Evolutionary conservation across 2,888 invertebrate species (phyloP).

Genomic region (Tortrix viridana): DNA sequence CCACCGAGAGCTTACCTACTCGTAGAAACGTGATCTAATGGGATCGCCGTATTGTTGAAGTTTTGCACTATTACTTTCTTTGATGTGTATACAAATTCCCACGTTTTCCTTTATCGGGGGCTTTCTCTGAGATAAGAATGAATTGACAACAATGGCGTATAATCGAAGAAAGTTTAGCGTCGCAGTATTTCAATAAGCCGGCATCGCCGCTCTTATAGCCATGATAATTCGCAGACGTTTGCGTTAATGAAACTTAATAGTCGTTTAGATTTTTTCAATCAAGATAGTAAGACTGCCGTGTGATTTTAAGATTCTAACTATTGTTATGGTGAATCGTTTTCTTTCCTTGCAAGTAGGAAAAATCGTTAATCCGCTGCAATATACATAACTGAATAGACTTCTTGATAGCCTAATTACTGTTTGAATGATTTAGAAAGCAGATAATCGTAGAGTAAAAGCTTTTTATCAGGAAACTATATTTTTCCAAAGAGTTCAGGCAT

Average conservation of each 20-base stretch:
- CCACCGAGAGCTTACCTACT: slow-evolving; percentile 46
- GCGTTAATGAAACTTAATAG: slow-evolving; percentile 23
- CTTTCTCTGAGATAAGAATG: slow-evolving; percentile 76
- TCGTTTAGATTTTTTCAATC: slow-evolving; percentile 24
- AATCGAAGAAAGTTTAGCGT: slow-evolving; percentile 61
- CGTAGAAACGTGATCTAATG: slow-evolving; percentile 61
- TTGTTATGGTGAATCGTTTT: background rate
- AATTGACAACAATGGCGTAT: slow-evolving; percentile 65
- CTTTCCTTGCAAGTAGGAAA: background rate
- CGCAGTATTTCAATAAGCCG: slow-evolving; percentile 33
- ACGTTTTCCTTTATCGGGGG: slow-evolving; percentile 78
- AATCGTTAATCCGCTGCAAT: background rate
- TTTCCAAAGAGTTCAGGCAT: slow-evolving; percentile 1
- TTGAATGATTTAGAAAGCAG: too few species aligned
- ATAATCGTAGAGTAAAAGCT: too few species aligned
- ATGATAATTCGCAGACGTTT: slow-evolving; percentile 33
- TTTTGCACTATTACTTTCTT: slow-evolving; percentile 68
- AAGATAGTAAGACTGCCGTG: slow-evolving; percentile 13
- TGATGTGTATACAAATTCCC: slow-evolving; percentile 60
- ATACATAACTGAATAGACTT: slow-evolving; percentile 1
- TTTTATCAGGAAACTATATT: background rate
- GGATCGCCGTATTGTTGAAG: slow-evolving; percentile 57
- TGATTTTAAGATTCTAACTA: background rate
- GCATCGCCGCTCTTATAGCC: slow-evolving; percentile 34
- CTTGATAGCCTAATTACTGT: background rate